Evolutionary conservation across 2,888 invertebrate genomes (phyloP), one percentile per base, ranked within the genome.

Genomic region (Drosophila dives): DNA sequence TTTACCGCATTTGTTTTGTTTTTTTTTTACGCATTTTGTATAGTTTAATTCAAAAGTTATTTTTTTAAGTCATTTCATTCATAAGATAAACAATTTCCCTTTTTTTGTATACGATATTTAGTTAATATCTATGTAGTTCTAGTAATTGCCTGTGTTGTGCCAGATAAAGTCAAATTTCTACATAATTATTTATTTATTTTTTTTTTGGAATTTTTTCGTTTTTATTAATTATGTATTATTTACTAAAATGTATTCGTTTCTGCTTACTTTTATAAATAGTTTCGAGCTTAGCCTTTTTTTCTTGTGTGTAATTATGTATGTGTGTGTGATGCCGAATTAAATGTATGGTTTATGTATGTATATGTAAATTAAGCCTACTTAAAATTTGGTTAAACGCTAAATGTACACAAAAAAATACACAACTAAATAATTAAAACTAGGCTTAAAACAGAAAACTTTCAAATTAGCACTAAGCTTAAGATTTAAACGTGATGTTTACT

Each of bases 221-320:
- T 76, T 55, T 82, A 29, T 86, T 84, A 74, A 84, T 85, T 80
- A 81, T 72, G 61, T 77, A 68, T 83, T 88, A 81, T 83, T 88
- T 83, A 78, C 88, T 86, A 88, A 82, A 83, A 81, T 77, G 59
- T 74, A 65, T 77, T 80, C 73, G 72, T 72, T 74, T 72, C 80
- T 54, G 70, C 83, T 85, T 85, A 83, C 54, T 60, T 84, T 82
- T 79, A 81, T 88, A 86, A 72, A 82, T 84, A 83, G 75, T 83
- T 74, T 86, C 83, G 83, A 86, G 84, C 86, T 86, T 89, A 89
- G 89, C 89, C 89, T 88, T 86, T 83, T 85, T 72, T 81, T 81
- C 64, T 80, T 55, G 55, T 55, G n/a, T 68, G 59, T 68, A 61
- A 72, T 23, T 74, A 42, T 72, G 50, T 55, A 50, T 54, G 51